phyloP scores from a whole-genome alignment of 1,140 invertebrate species.

The Ceratina japonica region DNA sequence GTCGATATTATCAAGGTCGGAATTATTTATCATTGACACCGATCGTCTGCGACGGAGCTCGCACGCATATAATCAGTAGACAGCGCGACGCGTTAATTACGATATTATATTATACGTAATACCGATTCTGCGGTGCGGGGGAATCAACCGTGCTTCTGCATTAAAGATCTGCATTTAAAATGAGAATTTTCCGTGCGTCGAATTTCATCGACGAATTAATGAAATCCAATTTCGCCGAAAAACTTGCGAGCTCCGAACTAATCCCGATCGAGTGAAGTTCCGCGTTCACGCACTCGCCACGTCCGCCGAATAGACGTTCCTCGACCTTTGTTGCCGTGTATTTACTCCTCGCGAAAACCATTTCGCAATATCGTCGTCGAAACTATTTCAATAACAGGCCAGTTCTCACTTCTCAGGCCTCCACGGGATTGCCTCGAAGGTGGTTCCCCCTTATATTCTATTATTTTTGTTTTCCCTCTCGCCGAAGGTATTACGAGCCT shows the following conservation, averaged over 20 bases:
- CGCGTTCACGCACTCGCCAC: neutral
- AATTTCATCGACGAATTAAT: neutral
- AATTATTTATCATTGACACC: conserved; percentile 25
- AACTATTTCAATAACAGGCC: conserved; percentile 58
- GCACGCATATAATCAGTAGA: conserved; percentile 10
- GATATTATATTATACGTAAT: neutral
- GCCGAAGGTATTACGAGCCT: neutral
- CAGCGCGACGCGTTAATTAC: neutral
- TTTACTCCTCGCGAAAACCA: conserved; percentile 17
- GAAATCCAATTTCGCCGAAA: neutral
- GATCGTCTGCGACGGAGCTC: neutral
- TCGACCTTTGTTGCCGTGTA: conserved; percentile 2
- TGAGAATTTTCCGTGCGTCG: neutral
- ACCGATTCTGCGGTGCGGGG: neutral
- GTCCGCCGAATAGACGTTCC: conserved; percentile 7
- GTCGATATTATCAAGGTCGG: neutral
- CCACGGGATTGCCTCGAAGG: neutral
- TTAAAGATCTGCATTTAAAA: neutral
- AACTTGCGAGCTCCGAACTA: conserved; percentile 5
- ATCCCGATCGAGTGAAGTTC: conserved; percentile 36
- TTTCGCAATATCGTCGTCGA: conserved; percentile 36
- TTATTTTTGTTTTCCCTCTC: neutral
- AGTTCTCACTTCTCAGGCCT: neutral
- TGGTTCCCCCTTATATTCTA: conserved; percentile 7
- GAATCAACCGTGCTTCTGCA: neutral